phyloP scores from a whole-genome alignment of 2,797 vertebrate genomes.

The Pseudochirops cupreus region DNA sequence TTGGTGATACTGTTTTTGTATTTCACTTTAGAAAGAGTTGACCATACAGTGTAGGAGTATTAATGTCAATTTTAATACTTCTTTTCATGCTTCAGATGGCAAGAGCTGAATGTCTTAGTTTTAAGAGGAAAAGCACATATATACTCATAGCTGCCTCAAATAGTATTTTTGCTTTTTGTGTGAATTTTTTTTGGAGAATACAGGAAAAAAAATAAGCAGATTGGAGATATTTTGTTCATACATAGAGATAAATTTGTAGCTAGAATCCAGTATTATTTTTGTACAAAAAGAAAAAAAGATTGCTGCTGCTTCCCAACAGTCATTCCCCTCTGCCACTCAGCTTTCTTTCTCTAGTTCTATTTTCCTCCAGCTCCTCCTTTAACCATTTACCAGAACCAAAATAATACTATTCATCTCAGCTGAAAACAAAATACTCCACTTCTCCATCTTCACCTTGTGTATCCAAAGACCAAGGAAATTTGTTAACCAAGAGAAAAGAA shows the following conservation, averaged over 20 bases:
- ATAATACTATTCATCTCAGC: not conserved
- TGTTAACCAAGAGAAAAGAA: not conserved
- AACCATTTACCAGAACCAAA: not conserved
- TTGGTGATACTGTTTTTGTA: not conserved
- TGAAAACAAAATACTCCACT: not conserved
- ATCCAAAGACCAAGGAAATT: not conserved
- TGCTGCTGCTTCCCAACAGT: not conserved
- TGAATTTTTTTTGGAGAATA: not conserved
- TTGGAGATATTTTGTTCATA: constrained; percentile 46
- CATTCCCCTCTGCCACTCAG: not conserved
- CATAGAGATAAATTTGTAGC: constrained; percentile 55
- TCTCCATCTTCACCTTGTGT: not conserved
- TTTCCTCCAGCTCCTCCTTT: not conserved
- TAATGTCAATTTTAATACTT: constrained; percentile 25
- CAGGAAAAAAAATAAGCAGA: constrained; percentile 5
- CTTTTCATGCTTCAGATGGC: constrained; percentile 50
- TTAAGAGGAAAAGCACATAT: not conserved
- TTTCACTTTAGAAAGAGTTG: not conserved
- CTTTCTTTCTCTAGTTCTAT: not conserved
- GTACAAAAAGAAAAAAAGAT: not conserved
- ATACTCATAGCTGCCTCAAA: not conserved
- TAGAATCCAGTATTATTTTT: constrained; percentile 19
- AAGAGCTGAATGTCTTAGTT: fast-evolving
- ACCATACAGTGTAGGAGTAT: not conserved
- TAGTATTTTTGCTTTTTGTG: not conserved